Evolutionary conservation across 1,140 invertebrate genomes (phyloP), one percentile per base, ranked within the genome.

Genomic region (Ceratina australensis): DNA sequence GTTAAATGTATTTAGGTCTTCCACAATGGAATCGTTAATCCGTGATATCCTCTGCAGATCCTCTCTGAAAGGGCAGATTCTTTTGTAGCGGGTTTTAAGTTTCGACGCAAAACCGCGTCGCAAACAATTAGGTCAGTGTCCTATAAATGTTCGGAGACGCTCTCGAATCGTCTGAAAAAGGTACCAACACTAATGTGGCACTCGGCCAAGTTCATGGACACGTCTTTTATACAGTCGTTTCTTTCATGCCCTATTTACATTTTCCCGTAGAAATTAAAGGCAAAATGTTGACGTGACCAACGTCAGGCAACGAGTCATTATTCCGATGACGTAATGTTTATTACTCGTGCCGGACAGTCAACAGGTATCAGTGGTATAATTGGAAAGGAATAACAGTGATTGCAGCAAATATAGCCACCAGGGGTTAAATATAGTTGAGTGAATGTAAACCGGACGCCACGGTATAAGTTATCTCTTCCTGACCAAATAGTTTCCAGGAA

Each of bases 101-200:
- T 65, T 33, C 16, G 26, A 50, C 13, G 15, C n/a, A 20, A 15
- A 68, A 50, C 60, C 13, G 18, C 24, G 18, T 13, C 8, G 47
- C 54, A 20, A 52, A 66, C 49, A 84, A 83, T 65, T 78, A 24
- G 65, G 69, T 83, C 69, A 74, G n/a, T 65, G 56, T 24, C 50
- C 56, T 74, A 57, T 20, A 33, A 72, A 71, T 24, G 33, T 22
- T 60, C 24, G 4, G 33, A 15, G 18, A 50, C 5, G 22, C 13
- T 33, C n/a, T 18, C 12, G 15, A 15, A 47, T 20, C 56, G 33
- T 57, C 79, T 60, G 42, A 74, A 80, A 83, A 24, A 42, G 22
- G 3, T 52, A 15, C 54, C 33, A 64, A 71, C n/a, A n/a, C 13
- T 12, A 57, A 50, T 24, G 64, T 60, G 26, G 13, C 24, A 20